Base-by-base conservation (phyloP, 2,888 invertebrate species). In the Linnaemya tessellans region DNA sequence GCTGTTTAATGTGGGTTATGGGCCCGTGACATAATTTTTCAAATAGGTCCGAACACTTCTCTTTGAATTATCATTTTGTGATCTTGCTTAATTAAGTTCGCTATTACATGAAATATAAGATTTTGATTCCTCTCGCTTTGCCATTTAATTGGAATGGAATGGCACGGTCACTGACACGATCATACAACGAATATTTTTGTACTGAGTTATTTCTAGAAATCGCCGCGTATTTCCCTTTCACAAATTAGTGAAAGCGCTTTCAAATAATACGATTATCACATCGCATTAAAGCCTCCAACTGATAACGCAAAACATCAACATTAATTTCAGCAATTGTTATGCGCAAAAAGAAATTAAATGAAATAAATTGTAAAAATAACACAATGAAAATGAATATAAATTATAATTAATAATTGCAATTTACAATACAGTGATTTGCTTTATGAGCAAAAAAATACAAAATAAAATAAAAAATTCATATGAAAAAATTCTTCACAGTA, bases 361-460 rank as follows among this genome's bases (percentile, higher is more conserved):
- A 74, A 35, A 7, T 30, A 30, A 30, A 30, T 3, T 30, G 30
- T 30, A 62, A 58, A 65, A 18, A 20, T n/a, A n/a, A 51, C 20
- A 35, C 30, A 51, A 62, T 20, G 22, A 73, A 71, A 67, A 71
- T 54, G 54, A n/a, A 51, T 62, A 78, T 64, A 68, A 74, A 64
- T 77, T 46, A 84, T 78, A 87, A 86, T 62, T 56, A 83, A 86
- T 86, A 62, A 81, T 73, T 87, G 78, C 79, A 87, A 84, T 87
- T 58, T 84, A 68, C 77, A 87, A 87, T 86, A 56, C 85, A 89
- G 89, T 89, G 88, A 89, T 90, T 89, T 89, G 84, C 80, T 77
- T 77, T 65, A 41, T 11, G 38, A 41, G 38, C 11, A 79, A 85
- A 73, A 49, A 73, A 49, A 5, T 30, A n/a, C n/a, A 5, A 30